Base-by-base conservation (phyloP, 2,888 invertebrate genomes). In the Mesochorus sp. region DNA sequence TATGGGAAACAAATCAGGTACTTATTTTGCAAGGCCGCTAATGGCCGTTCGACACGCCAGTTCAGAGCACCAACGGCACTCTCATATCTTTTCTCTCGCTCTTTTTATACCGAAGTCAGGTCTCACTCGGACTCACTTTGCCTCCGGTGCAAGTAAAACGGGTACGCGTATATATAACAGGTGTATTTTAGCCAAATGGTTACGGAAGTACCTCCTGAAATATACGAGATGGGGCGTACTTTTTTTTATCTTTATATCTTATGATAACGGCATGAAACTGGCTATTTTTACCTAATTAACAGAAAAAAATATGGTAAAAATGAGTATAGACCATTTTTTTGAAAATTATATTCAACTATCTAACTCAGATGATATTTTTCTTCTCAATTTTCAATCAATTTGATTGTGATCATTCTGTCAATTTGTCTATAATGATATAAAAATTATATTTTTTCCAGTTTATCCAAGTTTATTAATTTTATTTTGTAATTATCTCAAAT, bases 41-140 rank as follows among this genome's bases (percentile, higher is more conserved):
- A 77, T 73, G 72, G 59, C 59, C 12, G 49, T 67, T 67, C 77
- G 77, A 67, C 77, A 77, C 67, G 77, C 72, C 47, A 73, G 53
- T 37, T 67, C 24, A 39, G 17, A 28, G 39, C n/a, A n/a, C n/a
- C n/a, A 61, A 34, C 28, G 39, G 19, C 24, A 47, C 19, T 44
- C 53, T 28, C 42, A 39, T 53, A 37, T 10, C 51, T 12, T 26
- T 6, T 10, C 17, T 51, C 44, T 14, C 31, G 5, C 39, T 28
- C 31, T 55, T 31, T 68, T 49, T 59, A 47, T 49, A 6, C 34
- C 67, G 55, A 21, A 42, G 67, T 67, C 55, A 55, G 53, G 44
- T 53, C 44, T 12, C 10, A 12, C 34, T 44, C 21, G 44, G 44
- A 57, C 47, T 47, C n/a, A n/a, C 59, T 49, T 70, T 59, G 37